Evolutionary conservation across 2,888 invertebrate species (phyloP).

Genomic region (Steinernema hermaphroditum): DNA sequence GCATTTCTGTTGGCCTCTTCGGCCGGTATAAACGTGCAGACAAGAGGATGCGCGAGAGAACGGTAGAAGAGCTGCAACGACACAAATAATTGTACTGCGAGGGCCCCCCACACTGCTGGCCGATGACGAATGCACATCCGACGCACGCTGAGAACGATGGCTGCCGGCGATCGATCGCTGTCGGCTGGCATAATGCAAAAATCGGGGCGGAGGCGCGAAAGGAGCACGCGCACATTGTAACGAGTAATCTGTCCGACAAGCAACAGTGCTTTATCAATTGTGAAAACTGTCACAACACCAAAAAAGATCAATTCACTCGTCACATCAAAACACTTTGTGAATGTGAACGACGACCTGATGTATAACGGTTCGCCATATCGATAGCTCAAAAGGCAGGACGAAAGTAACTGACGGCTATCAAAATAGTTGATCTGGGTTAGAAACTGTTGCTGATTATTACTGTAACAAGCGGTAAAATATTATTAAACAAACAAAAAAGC

Average conservation of each 20-base stretch:
- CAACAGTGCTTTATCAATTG: neutral
- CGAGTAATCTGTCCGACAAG: conserved; percentile 7
- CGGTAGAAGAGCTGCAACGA: conserved; percentile 20
- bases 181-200: conserved; percentile 29
- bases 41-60: conserved; percentile 2
- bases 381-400: no score
- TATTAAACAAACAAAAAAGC: no score
- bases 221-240: conserved; percentile 25
- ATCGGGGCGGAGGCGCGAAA: conserved; percentile 16
- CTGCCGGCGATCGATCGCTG: conserved; percentile 29
- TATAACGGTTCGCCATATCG: no score
- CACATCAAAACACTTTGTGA: no score
- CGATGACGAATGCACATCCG: conserved; percentile 26
- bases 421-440: no score
- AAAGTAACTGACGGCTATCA: no score
- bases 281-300: no score
- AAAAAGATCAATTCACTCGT: no score
- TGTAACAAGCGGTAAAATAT: no score
- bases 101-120: conserved; percentile 30
- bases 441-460: no score
- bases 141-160: conserved; percentile 20
- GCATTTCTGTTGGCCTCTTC: conserved; percentile 1
- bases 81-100: conserved; percentile 29
- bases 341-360: no score
- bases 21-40: neutral